A percentile compares a stretch with the other conserved stretches of the same genome.
Conservation (phyloP, 1,140 invertebrate species). For the Diploscapter pachys region DNA sequence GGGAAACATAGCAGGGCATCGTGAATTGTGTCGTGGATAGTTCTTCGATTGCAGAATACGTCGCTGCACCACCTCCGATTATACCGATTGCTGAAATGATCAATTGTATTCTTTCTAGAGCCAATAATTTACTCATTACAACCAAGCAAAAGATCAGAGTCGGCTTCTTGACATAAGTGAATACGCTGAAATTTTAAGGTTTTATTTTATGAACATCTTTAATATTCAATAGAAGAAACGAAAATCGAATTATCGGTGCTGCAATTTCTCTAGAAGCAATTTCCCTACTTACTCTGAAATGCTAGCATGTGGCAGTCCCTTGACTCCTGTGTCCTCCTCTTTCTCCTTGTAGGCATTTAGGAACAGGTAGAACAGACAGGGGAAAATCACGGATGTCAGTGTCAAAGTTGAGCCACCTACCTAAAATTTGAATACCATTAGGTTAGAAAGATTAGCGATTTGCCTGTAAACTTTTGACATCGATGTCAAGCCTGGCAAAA, state of each 20-base stretch:
- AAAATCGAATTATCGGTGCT: not conserved
- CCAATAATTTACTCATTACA: conserved; percentile 42
- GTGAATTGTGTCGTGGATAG: conserved; percentile 47
- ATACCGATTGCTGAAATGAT: conserved; percentile 47
- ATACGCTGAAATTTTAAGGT: conserved; percentile 35
- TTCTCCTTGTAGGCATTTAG: conserved; percentile 40
- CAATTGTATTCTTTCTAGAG: not conserved
- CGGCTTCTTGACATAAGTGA: conserved; percentile 33
- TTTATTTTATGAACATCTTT: not conserved
- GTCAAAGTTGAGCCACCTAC: conserved; percentile 77
- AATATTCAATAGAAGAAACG: not conserved
- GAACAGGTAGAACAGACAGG: conserved; percentile 54
- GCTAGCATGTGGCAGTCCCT: conserved; percentile 3
- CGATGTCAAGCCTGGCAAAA: too few relatives aligned
- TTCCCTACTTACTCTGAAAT: conserved; percentile 1
- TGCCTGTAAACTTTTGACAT: too few relatives aligned
- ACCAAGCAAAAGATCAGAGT: conserved; percentile 40
- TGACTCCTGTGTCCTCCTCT: conserved; percentile 15
- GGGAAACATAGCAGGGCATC: conserved; percentile 49
- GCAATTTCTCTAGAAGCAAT: too few relatives aligned
- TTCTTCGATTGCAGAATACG: conserved; percentile 51
- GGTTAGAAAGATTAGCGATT: too few relatives aligned
- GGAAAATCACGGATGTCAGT: conserved; percentile 59
- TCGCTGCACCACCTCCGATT: conserved; percentile 50
- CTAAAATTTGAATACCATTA: not conserved